Evolutionary conservation across 2,888 invertebrate genomes (phyloP).

Genomic region (Habroteleia sp.): DNA sequence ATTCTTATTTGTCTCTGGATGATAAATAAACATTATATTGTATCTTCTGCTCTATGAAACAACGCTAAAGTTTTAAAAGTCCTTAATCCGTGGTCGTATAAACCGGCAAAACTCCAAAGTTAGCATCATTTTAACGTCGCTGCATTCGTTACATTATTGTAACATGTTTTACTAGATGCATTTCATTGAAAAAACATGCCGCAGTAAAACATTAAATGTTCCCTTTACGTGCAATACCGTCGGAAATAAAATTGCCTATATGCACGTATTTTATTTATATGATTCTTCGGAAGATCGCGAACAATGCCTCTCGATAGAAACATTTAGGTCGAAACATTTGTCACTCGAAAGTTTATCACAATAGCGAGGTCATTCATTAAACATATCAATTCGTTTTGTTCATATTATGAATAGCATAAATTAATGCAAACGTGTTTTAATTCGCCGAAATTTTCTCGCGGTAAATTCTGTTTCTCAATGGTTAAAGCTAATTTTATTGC

Average conservation of each 20-base stretch:
- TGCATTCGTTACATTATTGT: slow-evolving; percentile 18
- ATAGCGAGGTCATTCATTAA: slow-evolving; percentile 9
- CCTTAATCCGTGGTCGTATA: slow-evolving; percentile 30
- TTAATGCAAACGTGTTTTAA: slow-evolving; percentile 1
- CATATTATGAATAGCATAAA: neutral
- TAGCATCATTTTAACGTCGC: slow-evolving; percentile 15
- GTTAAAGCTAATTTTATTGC: neutral
- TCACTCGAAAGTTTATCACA: slow-evolving; percentile 15
- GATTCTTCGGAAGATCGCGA: slow-evolving; percentile 1
- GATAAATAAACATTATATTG: no score
- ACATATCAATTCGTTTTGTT: slow-evolving; percentile 14
- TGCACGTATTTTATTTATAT: slow-evolving; percentile 7
- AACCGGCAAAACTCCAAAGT: slow-evolving; percentile 27
- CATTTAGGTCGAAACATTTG: slow-evolving; percentile 30
- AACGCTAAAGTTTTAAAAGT: slow-evolving; percentile 31
- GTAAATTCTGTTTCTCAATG: neutral
- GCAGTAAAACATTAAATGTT: slow-evolving; percentile 30
- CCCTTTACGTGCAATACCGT: slow-evolving; percentile 33
- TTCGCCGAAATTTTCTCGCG: neutral
- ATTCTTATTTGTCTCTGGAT: no score
- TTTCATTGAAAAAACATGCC: slow-evolving; percentile 23
- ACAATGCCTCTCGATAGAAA: neutral
- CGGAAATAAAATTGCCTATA: slow-evolving; percentile 29
- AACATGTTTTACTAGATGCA: slow-evolving; percentile 40
- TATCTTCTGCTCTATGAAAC: neutral